Evolutionary conservation across 2,797 vertebrate genomes (phyloP).

Genomic region (Phaenicophaeus curvirostris): DNA sequence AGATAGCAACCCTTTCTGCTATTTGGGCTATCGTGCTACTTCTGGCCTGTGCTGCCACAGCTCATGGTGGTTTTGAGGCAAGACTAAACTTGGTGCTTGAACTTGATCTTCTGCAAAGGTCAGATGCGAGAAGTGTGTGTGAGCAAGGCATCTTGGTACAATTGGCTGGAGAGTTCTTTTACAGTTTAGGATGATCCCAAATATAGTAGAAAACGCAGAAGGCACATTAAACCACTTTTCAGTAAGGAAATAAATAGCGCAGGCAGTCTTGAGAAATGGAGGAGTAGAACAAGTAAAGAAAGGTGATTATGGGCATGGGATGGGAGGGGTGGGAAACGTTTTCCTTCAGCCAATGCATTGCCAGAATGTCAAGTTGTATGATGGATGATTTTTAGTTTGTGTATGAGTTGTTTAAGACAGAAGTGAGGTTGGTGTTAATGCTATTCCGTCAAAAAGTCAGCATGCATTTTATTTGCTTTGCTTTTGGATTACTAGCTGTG

Average conservation of each 20-base stretch:
- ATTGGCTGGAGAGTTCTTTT: not conserved
- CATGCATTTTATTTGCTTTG: not conserved
- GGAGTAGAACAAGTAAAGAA: not conserved
- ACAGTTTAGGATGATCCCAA: not conserved
- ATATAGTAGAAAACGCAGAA: not conserved
- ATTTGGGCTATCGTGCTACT: not conserved
- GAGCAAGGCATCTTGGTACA: not conserved
- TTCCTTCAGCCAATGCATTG: not conserved
- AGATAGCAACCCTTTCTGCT: not conserved
- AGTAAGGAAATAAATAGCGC: conserved; percentile 5
- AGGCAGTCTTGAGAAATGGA: not conserved
- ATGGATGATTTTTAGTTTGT: not conserved
- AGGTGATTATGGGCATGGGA: not conserved
- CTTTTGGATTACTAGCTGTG: not conserved
- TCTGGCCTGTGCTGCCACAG: not conserved
- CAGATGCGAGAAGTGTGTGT: accelerated
- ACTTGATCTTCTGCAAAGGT: not conserved
- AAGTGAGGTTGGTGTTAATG: not conserved
- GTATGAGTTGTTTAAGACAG: not conserved
- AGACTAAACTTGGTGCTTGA: not conserved
- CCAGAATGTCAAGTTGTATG: not conserved
- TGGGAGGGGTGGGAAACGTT: not conserved
- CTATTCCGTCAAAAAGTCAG: not conserved
- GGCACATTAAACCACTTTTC: not conserved
- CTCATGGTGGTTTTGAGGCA: not conserved